Conservation (phyloP, 2,888 invertebrate species). For the Phorcus lineatus region DNA sequence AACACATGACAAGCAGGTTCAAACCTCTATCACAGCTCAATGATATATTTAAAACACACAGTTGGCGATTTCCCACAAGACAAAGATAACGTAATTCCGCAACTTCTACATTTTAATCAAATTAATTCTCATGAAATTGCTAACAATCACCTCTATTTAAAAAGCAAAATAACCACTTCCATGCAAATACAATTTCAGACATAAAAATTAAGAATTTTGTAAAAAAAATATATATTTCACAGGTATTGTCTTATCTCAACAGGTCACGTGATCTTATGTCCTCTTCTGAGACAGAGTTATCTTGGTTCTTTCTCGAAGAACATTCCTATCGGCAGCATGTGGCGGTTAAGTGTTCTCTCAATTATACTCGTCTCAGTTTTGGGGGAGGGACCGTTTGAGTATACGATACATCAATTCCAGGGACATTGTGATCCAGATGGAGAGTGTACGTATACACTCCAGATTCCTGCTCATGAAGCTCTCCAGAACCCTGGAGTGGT, state of each 20-base stretch:
- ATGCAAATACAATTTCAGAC: no score
- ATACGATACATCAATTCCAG: constrained; percentile 32
- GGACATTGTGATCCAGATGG: constrained; percentile 34
- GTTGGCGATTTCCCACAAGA: no score
- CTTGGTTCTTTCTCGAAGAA: background rate
- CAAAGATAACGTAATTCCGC: no score
- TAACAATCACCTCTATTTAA: no score
- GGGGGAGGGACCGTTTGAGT: constrained; percentile 29
- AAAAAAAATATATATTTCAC: no score
- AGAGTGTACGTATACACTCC: constrained; percentile 28
- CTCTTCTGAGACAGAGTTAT: background rate
- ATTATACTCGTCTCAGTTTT: background rate
- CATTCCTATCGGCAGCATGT: background rate
- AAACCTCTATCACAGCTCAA: no score
- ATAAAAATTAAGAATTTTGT: no score
- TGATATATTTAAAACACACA: no score
- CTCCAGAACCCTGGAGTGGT: constrained; percentile 31
- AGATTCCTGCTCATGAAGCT: constrained; percentile 28
- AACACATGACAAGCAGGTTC: no score
- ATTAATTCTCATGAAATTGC: no score
- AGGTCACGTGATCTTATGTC: background rate
- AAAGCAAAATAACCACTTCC: no score
- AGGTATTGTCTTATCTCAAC: background rate
- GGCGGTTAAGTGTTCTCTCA: background rate
- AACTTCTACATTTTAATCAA: no score